These are phyloP conservation scores for Caenorhabditis brenneri DNA, from an alignment of 1,140 invertebrate genomes.

Conservation along the genomic window DNA sequence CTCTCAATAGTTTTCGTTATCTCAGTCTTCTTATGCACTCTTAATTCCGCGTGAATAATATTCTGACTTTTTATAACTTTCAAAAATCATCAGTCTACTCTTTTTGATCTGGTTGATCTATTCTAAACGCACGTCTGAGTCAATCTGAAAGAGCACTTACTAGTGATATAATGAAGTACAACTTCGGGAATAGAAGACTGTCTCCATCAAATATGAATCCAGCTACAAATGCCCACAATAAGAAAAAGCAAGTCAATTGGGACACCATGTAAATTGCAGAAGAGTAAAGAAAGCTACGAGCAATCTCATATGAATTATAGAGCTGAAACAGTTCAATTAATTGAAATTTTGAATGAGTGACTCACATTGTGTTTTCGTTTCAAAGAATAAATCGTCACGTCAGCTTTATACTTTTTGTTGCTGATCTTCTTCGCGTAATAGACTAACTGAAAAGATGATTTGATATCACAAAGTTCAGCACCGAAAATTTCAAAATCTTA, in stretches of 20 bases:
- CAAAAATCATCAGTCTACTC: too few relatives aligned
- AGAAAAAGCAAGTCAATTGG: not conserved
- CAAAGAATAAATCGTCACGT: not conserved
- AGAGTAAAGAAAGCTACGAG: constrained; percentile 7
- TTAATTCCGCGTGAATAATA: too few relatives aligned
- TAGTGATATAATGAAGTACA: not conserved
- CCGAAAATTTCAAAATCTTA: not conserved
- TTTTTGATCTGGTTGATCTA: not conserved
- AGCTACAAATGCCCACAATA: not conserved
- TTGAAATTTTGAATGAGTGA: not conserved
- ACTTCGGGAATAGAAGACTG: not conserved
- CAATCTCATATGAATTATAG: constrained; percentile 1
- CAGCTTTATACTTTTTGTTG: constrained; percentile 8
- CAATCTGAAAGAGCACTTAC: not conserved
- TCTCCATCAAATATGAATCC: not conserved
- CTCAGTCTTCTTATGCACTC: too few relatives aligned
- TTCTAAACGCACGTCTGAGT: not conserved
- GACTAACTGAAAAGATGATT: not conserved
- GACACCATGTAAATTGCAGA: not conserved
- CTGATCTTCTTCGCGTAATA: not conserved
- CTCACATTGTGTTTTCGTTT: constrained; percentile 18
- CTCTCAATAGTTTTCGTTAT: too few relatives aligned
- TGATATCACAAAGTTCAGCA: not conserved
- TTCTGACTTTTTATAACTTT: too few relatives aligned
- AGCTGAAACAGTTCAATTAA: not conserved